Percentiles rank a stretch among this genome's conserved stretches.
Conservation (phyloP, 2,888 invertebrate genomes). For the Nymphalis urticae region DNA sequence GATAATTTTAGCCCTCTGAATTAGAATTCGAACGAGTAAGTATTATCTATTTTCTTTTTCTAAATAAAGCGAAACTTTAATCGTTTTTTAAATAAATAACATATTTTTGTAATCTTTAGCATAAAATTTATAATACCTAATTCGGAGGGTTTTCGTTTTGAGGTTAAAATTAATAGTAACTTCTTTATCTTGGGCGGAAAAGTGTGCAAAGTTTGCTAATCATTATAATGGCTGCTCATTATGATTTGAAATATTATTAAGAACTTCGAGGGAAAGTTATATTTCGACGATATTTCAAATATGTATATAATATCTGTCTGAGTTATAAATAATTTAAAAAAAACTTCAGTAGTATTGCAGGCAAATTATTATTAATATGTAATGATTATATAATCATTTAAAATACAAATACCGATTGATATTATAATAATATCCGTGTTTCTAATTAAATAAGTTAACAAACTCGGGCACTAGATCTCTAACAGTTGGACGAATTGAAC, state of each 20-base stretch:
- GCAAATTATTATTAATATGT: too few relatives aligned
- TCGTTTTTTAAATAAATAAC: too few relatives aligned
- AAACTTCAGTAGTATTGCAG: too few relatives aligned
- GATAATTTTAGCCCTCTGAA: too few relatives aligned
- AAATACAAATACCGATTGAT: too few relatives aligned
- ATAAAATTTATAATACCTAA: neutral
- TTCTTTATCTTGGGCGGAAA: slow-evolving; percentile 24
- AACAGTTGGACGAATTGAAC: too few relatives aligned
- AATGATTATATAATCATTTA: too few relatives aligned
- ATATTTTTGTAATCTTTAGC: neutral
- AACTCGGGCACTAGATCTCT: too few relatives aligned
- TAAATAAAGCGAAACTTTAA: too few relatives aligned
- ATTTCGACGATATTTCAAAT: neutral
- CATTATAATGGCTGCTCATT: slow-evolving; percentile 62
- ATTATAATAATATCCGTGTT: too few relatives aligned
- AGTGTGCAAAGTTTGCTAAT: slow-evolving; percentile 60
- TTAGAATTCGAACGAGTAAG: neutral
- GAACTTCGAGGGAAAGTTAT: slow-evolving; percentile 43
- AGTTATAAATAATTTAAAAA: too few relatives aligned
- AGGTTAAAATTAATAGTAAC: slow-evolving; percentile 24
- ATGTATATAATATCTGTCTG: neutral
- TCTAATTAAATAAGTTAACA: too few relatives aligned
- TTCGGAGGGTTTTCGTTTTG: slow-evolving; percentile 11
- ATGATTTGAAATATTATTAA: slow-evolving; percentile 63
- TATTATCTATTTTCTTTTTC: neutral